These are phyloP conservation scores for Tortricodes alternella DNA, from an alignment of 2,888 invertebrate species.

Conservation along the genomic window DNA sequence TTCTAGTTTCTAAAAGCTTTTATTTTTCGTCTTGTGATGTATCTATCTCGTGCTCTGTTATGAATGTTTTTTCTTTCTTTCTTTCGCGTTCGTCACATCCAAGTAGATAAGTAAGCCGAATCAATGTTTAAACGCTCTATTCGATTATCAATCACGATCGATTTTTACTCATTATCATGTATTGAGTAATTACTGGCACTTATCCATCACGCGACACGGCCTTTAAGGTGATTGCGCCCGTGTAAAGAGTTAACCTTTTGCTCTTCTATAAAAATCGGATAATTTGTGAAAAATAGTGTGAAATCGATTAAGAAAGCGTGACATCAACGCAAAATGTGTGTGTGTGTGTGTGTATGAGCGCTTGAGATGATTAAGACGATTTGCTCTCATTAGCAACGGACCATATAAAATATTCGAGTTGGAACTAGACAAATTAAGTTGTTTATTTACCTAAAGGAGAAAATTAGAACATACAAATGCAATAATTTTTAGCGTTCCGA, in stretches of 20 bases:
- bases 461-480: no score
- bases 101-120: conserved; percentile 51
- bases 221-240: background rate
- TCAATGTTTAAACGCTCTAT: conserved; percentile 49
- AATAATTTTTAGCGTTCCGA: no score
- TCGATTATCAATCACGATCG: conserved; percentile 48
- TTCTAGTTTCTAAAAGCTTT: no score
- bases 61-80: no score
- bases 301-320: conserved; percentile 29
- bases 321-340: conserved; percentile 17
- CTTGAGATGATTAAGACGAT: conserved; percentile 25
- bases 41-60: no score
- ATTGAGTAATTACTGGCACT: conserved; percentile 33
- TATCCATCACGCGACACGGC: conserved; percentile 28
- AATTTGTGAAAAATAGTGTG: conserved; percentile 14
- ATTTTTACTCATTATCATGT: conserved; percentile 38
- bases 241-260: conserved; percentile 1
- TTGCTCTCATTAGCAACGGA: conserved; percentile 30
- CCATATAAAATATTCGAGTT: conserved; percentile 15
- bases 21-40: no score
- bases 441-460: background rate
- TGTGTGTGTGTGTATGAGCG: conserved; percentile 21
- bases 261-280: background rate
- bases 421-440: conserved; percentile 8
- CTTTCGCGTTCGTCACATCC: conserved; percentile 41